Conservation (phyloP, 2,797 vertebrate species). For the Danio kyathit region DNA sequence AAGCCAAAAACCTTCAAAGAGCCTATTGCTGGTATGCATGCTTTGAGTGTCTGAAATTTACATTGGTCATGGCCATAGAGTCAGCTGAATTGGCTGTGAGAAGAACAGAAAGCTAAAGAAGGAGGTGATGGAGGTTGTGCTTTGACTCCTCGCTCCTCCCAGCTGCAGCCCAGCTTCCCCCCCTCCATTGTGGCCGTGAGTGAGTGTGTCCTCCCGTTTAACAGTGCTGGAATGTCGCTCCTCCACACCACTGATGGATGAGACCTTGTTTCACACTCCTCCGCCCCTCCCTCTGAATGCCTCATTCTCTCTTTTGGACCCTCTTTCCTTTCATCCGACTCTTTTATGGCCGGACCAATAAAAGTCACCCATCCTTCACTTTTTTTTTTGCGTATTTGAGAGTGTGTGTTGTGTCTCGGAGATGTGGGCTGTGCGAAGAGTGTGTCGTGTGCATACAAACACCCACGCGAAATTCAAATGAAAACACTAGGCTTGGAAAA, state of each 20-base stretch:
- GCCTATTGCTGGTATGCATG: slow-evolving; percentile 63
- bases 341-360: slow-evolving; percentile 83
- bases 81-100: slow-evolving; percentile 59
- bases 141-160: slow-evolving; percentile 81
- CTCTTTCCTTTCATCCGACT: slow-evolving; percentile 83
- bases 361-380: slow-evolving; percentile 86
- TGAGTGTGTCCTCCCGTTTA: slow-evolving; percentile 84
- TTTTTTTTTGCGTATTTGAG: slow-evolving; percentile 56
- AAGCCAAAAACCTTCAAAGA: slow-evolving; percentile 49
- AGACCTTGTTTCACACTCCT: slow-evolving; percentile 87
- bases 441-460: slow-evolving; percentile 55
- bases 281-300: slow-evolving; percentile 85
- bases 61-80: slow-evolving; percentile 79
- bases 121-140: slow-evolving; percentile 76
- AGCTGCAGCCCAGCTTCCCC: slow-evolving; percentile 69
- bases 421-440: slow-evolving; percentile 64
- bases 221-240: slow-evolving; percentile 84
- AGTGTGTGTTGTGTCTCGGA: slow-evolving; percentile 54
- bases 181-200: slow-evolving; percentile 82
- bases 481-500: slow-evolving; percentile 11
- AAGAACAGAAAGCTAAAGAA: slow-evolving; percentile 55
- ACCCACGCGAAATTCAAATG: slow-evolving; percentile 55
- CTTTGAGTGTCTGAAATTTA: slow-evolving; percentile 76
- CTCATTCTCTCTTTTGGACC: slow-evolving; percentile 80
- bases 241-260: slow-evolving; percentile 84